Evolutionary conservation across 2,888 invertebrate species (phyloP).

Genomic region (Adelphocoris suturalis): DNA sequence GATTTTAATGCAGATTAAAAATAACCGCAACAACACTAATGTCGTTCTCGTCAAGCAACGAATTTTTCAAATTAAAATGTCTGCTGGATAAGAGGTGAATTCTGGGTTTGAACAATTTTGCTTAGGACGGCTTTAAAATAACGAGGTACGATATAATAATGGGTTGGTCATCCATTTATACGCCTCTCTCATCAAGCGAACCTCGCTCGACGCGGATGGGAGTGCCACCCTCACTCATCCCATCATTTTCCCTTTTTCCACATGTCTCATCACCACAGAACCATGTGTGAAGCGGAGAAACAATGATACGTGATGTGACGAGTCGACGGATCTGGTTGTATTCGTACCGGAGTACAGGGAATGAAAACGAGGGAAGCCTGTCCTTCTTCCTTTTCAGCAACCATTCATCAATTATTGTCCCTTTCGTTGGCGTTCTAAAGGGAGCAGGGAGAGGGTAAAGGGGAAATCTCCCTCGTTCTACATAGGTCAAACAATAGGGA

Average conservation of each 20-base stretch:
- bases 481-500: constrained; percentile 56
- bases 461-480: constrained; percentile 58
- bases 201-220: background rate
- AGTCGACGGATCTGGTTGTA: constrained; percentile 11
- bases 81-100: background rate
- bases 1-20: too few species aligned
- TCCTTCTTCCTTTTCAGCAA: constrained; percentile 42
- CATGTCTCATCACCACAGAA: background rate
- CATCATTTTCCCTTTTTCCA: constrained; percentile 4
- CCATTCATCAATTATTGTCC: constrained; percentile 63
- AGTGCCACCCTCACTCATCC: background rate
- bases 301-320: constrained; percentile 21
- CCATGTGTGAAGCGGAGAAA: background rate
- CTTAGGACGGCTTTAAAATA: background rate
- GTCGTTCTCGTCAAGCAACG: too few species aligned
- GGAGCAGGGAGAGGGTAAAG: constrained; percentile 33
- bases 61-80: background rate
- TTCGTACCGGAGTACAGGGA: constrained; percentile 24
- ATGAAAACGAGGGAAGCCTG: constrained; percentile 37
- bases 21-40: too few species aligned
- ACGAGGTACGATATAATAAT: background rate
- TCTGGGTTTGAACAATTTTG: background rate
- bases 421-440: constrained; percentile 10
- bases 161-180: background rate
- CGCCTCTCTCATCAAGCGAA: background rate